Evolutionary conservation across 2,888 invertebrate species (phyloP).

Genomic region (Callosobruchus maculatus): DNA sequence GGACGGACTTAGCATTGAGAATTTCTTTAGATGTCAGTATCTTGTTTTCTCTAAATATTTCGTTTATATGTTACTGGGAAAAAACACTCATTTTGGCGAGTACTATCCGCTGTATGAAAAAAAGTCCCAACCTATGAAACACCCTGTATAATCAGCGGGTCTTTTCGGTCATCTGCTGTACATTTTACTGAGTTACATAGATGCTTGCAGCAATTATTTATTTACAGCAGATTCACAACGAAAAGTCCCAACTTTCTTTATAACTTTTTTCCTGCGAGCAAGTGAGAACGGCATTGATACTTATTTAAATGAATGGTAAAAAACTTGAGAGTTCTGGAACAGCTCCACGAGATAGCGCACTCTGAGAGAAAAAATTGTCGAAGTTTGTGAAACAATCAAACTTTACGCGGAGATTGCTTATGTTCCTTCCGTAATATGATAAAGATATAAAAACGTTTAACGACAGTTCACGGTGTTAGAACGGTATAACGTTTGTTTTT

Average conservation of each 20-base stretch:
- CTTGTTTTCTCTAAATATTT: too few species aligned
- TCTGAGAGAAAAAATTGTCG: neutral
- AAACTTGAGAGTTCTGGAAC: neutral
- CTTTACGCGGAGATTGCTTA: neutral
- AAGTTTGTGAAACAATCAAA: neutral
- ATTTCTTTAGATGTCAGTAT: too few species aligned
- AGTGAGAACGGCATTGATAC: neutral
- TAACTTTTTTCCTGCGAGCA: neutral
- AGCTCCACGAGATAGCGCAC: neutral
- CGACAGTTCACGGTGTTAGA: neutral
- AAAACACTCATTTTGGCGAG: too few species aligned
- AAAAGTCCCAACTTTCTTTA: neutral
- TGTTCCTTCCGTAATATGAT: neutral
- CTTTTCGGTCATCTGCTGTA: too few species aligned
- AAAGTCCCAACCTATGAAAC: too few species aligned
- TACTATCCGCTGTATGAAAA: too few species aligned
- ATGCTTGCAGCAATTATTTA: too few species aligned
- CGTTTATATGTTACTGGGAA: too few species aligned
- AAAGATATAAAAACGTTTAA: neutral
- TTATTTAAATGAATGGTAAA: neutral
- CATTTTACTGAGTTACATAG: too few species aligned
- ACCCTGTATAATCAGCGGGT: too few species aligned
- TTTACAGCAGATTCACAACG: neutral
- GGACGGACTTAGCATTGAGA: too few species aligned
- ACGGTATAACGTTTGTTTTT: neutral